A percentile compares a stretch with the other conserved stretches of the same genome.
These are phyloP conservation scores for Lampris incognitus DNA, from an alignment of 2,113 vertebrate genomes.

Conservation along the genomic window DNA sequence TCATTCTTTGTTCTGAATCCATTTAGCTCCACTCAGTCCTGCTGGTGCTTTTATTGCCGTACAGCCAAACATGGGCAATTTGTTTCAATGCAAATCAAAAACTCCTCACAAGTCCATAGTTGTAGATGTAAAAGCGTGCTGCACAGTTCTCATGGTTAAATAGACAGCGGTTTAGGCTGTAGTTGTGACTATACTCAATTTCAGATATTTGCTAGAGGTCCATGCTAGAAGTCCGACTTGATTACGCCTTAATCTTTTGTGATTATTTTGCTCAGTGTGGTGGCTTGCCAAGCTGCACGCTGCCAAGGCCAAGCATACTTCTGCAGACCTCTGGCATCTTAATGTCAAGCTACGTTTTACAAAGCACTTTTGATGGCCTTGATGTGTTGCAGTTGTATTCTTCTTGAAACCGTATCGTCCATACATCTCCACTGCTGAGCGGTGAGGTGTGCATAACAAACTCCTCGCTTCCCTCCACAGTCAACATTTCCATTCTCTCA, in stretches of 20 bases:
- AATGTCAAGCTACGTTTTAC: constrained; percentile 19
- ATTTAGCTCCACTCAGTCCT: constrained; percentile 2
- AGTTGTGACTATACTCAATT: constrained; percentile 16
- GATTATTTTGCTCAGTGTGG: constrained; percentile 13
- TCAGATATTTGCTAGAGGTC: not conserved
- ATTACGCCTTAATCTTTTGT: constrained; percentile 25
- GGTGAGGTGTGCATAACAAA: not conserved
- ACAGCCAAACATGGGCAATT: not conserved
- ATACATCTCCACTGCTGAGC: not conserved
- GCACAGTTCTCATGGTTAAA: not conserved
- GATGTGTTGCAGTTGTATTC: constrained; percentile 6
- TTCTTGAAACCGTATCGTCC: not conserved
- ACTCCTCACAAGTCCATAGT: not conserved
- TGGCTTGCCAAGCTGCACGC: not conserved
- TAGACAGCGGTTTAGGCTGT: constrained; percentile 15
- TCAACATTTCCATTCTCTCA: not conserved
- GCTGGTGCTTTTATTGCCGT: not conserved
- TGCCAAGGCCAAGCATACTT: constrained; percentile 20
- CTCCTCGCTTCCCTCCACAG: constrained; percentile 4
- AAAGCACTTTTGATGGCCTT: not conserved
- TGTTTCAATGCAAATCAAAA: not conserved
- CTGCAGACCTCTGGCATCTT: constrained; percentile 27
- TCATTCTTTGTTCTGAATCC: not conserved
- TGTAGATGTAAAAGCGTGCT: constrained; percentile 14
- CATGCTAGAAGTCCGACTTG: constrained; percentile 11